These are phyloP conservation scores for Dinoponera quadriceps DNA, from an alignment of 1,140 invertebrate species.

Conservation along the genomic window DNA sequence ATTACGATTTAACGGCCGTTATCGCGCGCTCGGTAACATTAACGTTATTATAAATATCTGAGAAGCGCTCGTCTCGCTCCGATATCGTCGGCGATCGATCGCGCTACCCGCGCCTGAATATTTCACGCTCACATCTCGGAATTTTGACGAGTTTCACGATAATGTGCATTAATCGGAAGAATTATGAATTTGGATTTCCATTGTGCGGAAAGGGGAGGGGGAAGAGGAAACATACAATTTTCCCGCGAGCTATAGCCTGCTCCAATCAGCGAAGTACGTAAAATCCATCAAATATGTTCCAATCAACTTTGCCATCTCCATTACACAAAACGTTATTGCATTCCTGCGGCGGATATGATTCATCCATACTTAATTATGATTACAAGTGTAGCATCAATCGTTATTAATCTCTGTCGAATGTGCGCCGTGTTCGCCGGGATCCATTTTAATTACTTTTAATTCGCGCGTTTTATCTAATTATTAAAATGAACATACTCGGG, in stretches of 20 bases:
- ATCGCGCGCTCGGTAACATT: constrained; percentile 5
- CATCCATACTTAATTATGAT: constrained; percentile 71
- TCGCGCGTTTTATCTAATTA: constrained; percentile 62
- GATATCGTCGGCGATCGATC: constrained; percentile 27
- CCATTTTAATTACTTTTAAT: constrained; percentile 71
- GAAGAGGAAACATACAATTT: constrained; percentile 50
- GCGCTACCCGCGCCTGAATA: constrained; percentile 33
- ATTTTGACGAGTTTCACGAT: constrained; percentile 59
- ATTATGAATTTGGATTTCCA: constrained; percentile 54
- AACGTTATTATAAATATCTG: constrained; percentile 56
- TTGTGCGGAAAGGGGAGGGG: neutral
- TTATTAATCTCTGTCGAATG: constrained; percentile 67
- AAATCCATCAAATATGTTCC: constrained; percentile 71
- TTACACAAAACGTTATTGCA: constrained; percentile 65
- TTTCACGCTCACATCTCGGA: constrained; percentile 52
- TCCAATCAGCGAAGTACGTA: constrained; percentile 67
- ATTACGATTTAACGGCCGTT: constrained; percentile 5
- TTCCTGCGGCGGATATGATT: constrained; percentile 54
- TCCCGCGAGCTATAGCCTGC: constrained; percentile 54
- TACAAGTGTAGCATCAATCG: constrained; percentile 70
- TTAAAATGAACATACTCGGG: constrained; percentile 61
- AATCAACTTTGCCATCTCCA: constrained; percentile 65
- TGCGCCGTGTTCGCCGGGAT: constrained; percentile 58
- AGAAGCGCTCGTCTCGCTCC: constrained; percentile 33
- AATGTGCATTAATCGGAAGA: constrained; percentile 44